Evolutionary conservation across 2,888 invertebrate genomes (phyloP), one percentile per base, ranked within the genome.

Genomic region (Brachyptera putata): DNA sequence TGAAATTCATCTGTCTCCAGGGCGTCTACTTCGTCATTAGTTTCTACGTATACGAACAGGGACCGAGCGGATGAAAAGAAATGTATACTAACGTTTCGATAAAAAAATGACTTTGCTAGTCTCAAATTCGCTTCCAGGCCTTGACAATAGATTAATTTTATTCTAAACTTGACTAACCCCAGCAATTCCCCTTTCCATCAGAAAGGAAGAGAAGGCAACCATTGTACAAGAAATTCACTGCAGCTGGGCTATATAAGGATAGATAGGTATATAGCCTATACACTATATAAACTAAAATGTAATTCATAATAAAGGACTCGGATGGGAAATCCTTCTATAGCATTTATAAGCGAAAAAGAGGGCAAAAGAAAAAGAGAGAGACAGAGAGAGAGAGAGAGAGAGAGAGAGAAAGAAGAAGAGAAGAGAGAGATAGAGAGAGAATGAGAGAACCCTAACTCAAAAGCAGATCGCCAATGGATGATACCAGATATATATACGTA

Each of bases 81-180:
- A 14, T 36, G 7, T 7, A 18, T n/a, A 2, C 18, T n/a, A n/a
- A n/a, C n/a, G n/a, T n/a, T n/a, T n/a, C n/a, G n/a, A n/a, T n/a
- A 50, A 53, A 36, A 53, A 22, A 16, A 21, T 53, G 11, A 34
- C 53, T 36, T 36, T n/a, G 53, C 53, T 53, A 53, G 18, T 65
- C 63, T 65, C 63, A 66, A 66, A 66, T 66, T 66, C 65, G 64
- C 62, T 66, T 66, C 66, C 59, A 41, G 58, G 53, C 53, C 58
- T 58, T 63, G 53, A 65, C 64, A 66, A 65, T 61, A 63, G 65
- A 60, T 66, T 66, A 65, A 66, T 66, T n/a, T 66, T 66, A 66
- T 66, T 64, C 65, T 57, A 59, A 61, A 64, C 49, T 59, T 57
- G 56, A 56, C 34, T 55, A 25, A 56, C 56, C 58, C 30, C 50